A percentile compares a stretch with the other conserved stretches of the same genome.
Conservation (phyloP, 2,888 invertebrate genomes). For the Cheilosia pagana region DNA sequence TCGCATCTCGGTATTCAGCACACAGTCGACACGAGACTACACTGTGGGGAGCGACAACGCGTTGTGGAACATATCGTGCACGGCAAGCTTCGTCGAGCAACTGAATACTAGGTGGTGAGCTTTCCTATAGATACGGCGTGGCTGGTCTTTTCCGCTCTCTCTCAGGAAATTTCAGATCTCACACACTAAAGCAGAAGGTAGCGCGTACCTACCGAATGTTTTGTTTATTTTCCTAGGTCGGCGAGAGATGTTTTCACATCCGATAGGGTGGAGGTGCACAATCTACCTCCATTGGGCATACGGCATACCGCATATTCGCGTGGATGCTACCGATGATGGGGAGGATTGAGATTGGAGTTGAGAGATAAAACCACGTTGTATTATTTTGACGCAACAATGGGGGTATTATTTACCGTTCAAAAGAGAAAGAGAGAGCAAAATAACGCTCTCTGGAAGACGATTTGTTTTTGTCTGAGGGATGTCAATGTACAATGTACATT, state of each 20-base stretch:
- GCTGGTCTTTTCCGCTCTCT: conserved; percentile 8
- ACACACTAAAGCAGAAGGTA: neutral
- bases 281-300: neutral
- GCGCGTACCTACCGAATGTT: conserved; percentile 33
- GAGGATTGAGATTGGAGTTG: neutral
- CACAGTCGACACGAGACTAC: conserved; percentile 39
- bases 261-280: conserved; percentile 13
- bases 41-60: conserved; percentile 28
- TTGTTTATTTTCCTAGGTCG: conserved; percentile 69
- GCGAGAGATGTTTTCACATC: neutral
- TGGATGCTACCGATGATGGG: neutral
- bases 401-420: neutral
- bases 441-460: neutral
- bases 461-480: neutral
- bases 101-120: conserved; percentile 59
- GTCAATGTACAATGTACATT: neutral
- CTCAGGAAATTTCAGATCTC: conserved; percentile 34
- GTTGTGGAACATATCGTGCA: conserved; percentile 43
- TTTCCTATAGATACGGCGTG: conserved; percentile 43
- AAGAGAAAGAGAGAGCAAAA: neutral
- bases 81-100: conserved; percentile 55
- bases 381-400: neutral
- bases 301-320: neutral
- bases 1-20: conserved; percentile 7
- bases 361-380: conserved; percentile 11